Conservation (phyloP, 2,888 invertebrate species). For the Micoletzkya japonica region DNA sequence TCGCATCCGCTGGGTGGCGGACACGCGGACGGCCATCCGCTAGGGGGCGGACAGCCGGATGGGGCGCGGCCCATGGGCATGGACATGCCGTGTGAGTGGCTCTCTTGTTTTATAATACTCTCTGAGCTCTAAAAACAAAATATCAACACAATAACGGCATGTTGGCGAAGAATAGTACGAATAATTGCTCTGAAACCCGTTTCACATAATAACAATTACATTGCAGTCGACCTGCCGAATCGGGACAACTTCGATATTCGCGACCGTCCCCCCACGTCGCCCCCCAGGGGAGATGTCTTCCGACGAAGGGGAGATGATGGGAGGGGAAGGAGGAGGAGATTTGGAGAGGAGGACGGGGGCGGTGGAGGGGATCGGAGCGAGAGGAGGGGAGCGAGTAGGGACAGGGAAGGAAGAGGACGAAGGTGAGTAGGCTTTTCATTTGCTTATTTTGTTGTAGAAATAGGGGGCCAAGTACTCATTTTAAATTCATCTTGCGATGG, state of each 20-base stretch:
- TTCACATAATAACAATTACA: neutral
- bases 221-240: neutral
- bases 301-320: constrained; percentile 2
- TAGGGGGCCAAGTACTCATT: no score
- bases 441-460: neutral
- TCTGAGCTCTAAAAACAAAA: no score
- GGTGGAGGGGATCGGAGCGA: constrained; percentile 7
- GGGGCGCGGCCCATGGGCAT: no score
- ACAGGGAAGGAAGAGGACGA: constrained; percentile 22
- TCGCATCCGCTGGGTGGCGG: no score
- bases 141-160: no score
- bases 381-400: constrained; percentile 24
- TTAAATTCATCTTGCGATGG: no score
- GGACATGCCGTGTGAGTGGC: no score
- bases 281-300: neutral
- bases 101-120: no score
- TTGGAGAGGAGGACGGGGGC: neutral
- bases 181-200: neutral
- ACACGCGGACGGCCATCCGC: no score
- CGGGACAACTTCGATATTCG: neutral
- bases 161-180: neutral
- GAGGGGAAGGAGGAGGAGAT: constrained; percentile 1
- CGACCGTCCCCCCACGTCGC: neutral
- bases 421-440: constrained; percentile 24
- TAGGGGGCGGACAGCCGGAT: no score